Evolutionary conservation across 2,113 vertebrate genomes (phyloP), one percentile per base, ranked within the genome.

Genomic region (Neomonachus schauinslandi): DNA sequence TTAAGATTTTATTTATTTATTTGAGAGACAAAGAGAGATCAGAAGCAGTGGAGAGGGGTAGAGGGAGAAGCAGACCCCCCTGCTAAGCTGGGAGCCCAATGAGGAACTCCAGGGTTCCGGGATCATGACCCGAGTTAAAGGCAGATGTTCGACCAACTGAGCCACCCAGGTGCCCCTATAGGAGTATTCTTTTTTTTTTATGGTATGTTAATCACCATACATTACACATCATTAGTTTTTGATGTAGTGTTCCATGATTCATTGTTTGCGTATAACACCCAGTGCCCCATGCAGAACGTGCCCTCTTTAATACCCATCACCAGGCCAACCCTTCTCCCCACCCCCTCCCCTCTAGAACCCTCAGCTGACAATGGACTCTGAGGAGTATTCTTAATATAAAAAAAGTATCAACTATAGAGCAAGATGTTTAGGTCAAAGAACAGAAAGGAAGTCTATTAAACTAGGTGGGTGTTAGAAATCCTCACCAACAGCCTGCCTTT

Each of bases 401-500:
- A 93, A 92, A 86, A 90, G 5, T 61, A 82, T 28, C 16, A 89
- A 59, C 6, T 96, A 15, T 33, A 89, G 39, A 87, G 85, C 61
- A 94, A 97, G 46, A 96, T 79, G 72, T 39, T 82, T 67, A 96
- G 67, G 53, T 91, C 61, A 93, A 94, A 74, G 33, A 93, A 81
- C 4, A 79, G 71, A 95, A 94, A 95, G 24, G 71, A n/a, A 71
- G 15, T 53, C 71, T 94, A 61, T 36, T 42, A 84, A 97, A 89
- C 59, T 67, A 77, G 59, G n/a, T 71, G 18, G 42, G 59, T 89
- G 46, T 86, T 86, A 87, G 74, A 96, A 97, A 96, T 83, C n/a
- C n/a, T 82, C 82, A 92, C 76, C 51, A 94, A 94, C 83, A 98
- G 79, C 22, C 59, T 92, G 88, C 31, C 79, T 94, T 94, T 90